Conservation (phyloP, 2,888 invertebrate species). For the Dioctria linearis region DNA sequence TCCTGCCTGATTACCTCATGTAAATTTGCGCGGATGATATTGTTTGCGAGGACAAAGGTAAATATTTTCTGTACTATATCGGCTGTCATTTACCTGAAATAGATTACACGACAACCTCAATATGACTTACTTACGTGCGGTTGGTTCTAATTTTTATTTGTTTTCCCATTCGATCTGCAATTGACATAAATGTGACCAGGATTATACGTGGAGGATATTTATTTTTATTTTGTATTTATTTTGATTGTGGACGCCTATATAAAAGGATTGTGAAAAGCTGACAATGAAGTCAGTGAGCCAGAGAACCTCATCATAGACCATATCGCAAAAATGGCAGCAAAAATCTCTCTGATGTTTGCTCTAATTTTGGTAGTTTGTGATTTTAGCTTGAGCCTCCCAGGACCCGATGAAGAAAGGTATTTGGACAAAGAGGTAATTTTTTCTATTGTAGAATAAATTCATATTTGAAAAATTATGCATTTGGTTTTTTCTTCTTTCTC, state of each 20-base stretch:
- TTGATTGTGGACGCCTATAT: not conserved
- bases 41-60: constrained; percentile 5
- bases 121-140: too few relatives aligned
- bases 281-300: constrained; percentile 15
- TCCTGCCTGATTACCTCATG: not conserved
- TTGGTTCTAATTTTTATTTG: constrained; percentile 20
- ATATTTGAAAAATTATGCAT: not conserved
- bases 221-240: not conserved
- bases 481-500: constrained; percentile 9
- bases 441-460: not conserved
- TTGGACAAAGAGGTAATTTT: constrained; percentile 66
- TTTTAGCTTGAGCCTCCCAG: constrained; percentile 61
- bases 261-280: constrained; percentile 5
- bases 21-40: not conserved
- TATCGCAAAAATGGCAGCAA: constrained; percentile 20
- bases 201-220: not conserved
- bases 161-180: constrained; percentile 30
- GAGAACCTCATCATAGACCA: not conserved
- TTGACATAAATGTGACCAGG: constrained; percentile 36
- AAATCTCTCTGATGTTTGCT: constrained; percentile 12
- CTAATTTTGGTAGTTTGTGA: not conserved
- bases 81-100: not conserved
- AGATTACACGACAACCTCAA: constrained; percentile 27
- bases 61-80: constrained; percentile 22
- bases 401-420: constrained; percentile 68